Base-by-base conservation (phyloP, 2,113 vertebrate species). In the Hippolais icterina region DNA sequence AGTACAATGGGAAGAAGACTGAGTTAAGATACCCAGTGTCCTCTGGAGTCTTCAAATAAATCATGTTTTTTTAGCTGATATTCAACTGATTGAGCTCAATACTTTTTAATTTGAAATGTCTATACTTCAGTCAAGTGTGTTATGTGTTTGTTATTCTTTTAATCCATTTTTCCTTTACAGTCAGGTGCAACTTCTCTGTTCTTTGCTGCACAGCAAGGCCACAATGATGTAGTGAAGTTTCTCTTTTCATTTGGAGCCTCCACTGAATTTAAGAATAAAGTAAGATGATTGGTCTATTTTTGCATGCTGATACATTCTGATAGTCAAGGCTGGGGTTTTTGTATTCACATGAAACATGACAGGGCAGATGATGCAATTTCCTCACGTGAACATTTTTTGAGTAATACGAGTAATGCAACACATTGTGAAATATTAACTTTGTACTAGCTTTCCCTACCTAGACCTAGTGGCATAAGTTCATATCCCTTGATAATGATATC, bases 211-310 rank as follows among this genome's bases (percentile, higher is more conserved):
- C 99, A 99, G 89, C 99, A 99, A 98, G 99, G 99, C 71, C 98
- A 99, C 89, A 98, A 99, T 7, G 98, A 99, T 4, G 95, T 99
- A 3, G 98, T 99, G 92, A 99, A 99, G 97, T 98, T 99, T 90
- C 99, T 99, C 87, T 99, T 99, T 97, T 98, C 99, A 86, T 99
- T 99, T 80, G 99, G 99, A 82, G 99, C 99, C 70, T 99, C 99
- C 53, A 99, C 99, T 72, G 99, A 99, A 95, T 98, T 98, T 96
- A 98, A 97, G 93, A 99, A 99, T 44, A 99, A 99, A 98, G 99
- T 99, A 98, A 96, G 97, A 92, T 42, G 27, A 76, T 75, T 44
- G 27, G 20, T 87, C 50, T 94, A 2, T 24, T 82, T 92, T 89
- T 89, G 80, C 82, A 94, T 82, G 74, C 57, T 87, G 47, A 31